phyloP scores from a whole-genome alignment of 2,113 vertebrate species.

The Amphilophus citrinellus region DNA sequence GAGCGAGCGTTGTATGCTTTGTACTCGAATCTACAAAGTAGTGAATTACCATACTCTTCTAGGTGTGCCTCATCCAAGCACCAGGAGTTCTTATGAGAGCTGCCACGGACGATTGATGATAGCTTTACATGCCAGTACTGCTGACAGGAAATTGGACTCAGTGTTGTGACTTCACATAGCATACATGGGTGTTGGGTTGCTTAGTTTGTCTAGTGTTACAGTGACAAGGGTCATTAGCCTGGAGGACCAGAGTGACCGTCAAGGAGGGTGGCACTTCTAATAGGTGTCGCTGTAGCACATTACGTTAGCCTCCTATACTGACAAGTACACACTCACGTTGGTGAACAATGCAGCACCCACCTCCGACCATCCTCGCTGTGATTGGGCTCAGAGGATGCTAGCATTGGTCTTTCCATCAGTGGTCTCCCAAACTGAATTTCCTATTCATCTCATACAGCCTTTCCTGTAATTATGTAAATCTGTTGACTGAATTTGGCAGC shows the following conservation, averaged over 20 bases:
- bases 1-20: constrained; percentile 42
- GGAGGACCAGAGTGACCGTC: constrained; percentile 21
- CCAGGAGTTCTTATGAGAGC: constrained; percentile 31
- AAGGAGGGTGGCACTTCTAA: constrained; percentile 47
- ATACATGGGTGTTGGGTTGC: constrained; percentile 65
- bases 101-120: constrained; percentile 68
- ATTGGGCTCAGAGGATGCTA: constrained; percentile 62
- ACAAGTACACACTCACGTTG: constrained; percentile 9
- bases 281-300: constrained; percentile 67
- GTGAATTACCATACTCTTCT: constrained; percentile 34
- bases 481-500: constrained; percentile 77
- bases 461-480: constrained; percentile 83
- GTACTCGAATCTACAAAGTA: constrained; percentile 44
- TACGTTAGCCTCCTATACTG: not conserved
- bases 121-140: constrained; percentile 46
- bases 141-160: constrained; percentile 74
- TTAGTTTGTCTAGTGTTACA: constrained; percentile 46
- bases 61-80: constrained; percentile 28
- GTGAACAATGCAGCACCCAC: constrained; percentile 20
- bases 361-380: constrained; percentile 25
- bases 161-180: constrained; percentile 62
- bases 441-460: constrained; percentile 71
- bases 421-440: constrained; percentile 81
- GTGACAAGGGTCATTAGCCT: constrained; percentile 51
- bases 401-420: constrained; percentile 67